A percentile compares a stretch with the other conserved stretches of the same genome.
Conservation (phyloP, 1,140 invertebrate species). For the Lepidurus packardi region DNA sequence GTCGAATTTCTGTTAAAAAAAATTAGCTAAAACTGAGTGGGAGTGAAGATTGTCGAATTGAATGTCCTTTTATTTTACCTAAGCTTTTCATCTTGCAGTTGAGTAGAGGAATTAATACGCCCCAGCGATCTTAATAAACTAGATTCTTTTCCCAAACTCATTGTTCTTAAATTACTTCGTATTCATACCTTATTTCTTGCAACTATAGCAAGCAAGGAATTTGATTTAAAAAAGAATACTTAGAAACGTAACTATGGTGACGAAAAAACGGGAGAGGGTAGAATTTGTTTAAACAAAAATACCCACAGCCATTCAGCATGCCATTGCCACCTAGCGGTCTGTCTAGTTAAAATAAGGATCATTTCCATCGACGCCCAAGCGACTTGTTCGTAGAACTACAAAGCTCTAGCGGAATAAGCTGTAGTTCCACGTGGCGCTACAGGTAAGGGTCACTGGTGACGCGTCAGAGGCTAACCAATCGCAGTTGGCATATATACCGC, state of each 20-base stretch:
- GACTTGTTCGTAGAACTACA: background rate
- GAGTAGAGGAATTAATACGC: background rate
- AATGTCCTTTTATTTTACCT: slow-evolving; percentile 3
- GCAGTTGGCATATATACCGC: slow-evolving; percentile 7
- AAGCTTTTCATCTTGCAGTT: slow-evolving; percentile 20
- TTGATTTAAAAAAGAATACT: background rate
- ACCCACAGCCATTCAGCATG: background rate
- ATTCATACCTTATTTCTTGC: background rate
- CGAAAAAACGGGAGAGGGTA: background rate
- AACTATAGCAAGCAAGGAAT: background rate
- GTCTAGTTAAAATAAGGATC: too few relatives aligned
- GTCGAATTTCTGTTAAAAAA: background rate
- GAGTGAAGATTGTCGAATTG: background rate
- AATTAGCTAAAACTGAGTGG: background rate
- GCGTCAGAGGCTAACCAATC: slow-evolving; percentile 18
- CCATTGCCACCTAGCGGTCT: background rate
- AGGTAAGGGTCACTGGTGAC: background rate
- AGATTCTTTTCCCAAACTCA: background rate
- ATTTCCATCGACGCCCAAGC: too few relatives aligned
- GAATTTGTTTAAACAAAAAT: background rate
- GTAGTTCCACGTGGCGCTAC: slow-evolving; percentile 16
- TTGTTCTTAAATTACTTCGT: background rate
- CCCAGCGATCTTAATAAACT: background rate
- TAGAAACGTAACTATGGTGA: background rate
- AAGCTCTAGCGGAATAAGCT: background rate